Base-by-base conservation (phyloP, 1,140 invertebrate species). In the Bombus waltoni region DNA sequence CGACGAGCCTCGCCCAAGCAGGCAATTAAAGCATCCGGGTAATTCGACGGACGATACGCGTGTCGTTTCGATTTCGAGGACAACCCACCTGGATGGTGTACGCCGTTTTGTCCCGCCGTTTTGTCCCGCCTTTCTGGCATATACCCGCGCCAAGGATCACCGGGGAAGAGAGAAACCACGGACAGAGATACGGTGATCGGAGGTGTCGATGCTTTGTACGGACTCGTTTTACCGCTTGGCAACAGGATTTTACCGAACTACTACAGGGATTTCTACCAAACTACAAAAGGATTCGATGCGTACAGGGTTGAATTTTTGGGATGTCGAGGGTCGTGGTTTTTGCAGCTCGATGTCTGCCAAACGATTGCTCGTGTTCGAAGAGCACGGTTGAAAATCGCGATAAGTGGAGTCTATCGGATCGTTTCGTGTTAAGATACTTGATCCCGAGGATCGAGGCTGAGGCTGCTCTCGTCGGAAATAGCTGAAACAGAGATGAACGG, bases 21-120 rank as follows among this genome's bases (percentile, higher is more conserved):
- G 92, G 91, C 92, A 93, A 94, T 94, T 93, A 93, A 93, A 93
- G 89, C 89, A 90, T 93, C 92, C 88, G 87, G 89, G 77, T 93
- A 93, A 93, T 93, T 89, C 89, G 87, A 91, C 83, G 74, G 68
- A 40, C 65, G 81, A 78, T 65, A 83, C 81, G 81, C 85, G 85
- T 84, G 85, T 86, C 85, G 85, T 78, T 84, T 81, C 89, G 88
- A 85, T 87, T 86, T 85, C 90, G 84, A 88, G 78, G 87, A 79
- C 84, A 72, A 65, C 35, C 53, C 57, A 40, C 57, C 75, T 40
- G 53, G 57, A 40, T 18, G 35, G 38, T 35, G 73, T 8, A 25
- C 32, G 25, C 18, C 25, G 73, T 53, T 77, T 38, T 40, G 25
- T 25, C 25, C 68, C 32, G 25, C 18, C 25, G 73, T 53, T 77